Base-by-base conservation (phyloP, 53 echinoderm and acorn worm genomes). In the Holothuria scabra region DNA sequence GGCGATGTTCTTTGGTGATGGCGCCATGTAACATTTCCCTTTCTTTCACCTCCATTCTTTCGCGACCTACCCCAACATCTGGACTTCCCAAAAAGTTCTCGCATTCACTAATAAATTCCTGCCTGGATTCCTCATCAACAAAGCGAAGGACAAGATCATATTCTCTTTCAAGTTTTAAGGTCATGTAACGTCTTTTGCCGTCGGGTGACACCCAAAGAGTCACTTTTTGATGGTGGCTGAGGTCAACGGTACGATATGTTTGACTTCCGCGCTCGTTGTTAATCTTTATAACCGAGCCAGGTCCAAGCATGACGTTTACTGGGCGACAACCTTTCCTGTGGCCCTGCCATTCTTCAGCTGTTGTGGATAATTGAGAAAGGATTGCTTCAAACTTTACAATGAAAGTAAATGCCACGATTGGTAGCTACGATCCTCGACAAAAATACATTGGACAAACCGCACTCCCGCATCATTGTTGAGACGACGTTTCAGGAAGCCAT, bases 321-420 rank as follows among this genome's bases (percentile, higher is more conserved):
- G 90, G 88, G 34, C 97, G 84, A 16, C 86, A 84, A 5, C 92
- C 88, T 60, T 89, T 84, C 78, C 87, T 92, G 70, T 55, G 60
- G 37, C 97, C 97, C 57, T 92, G 92, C 97, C 97, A 97, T 79
- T 97, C 97, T 49, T 85, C 52, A 67, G 92, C 97, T 97, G 59
- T 30, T 57, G 57, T 20, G 19, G 8, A 10, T 31, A 46, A 48
- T 82, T 13, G 32, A 83, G 22, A 25, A 83, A 66, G 19, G 18
- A 16, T 8, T 52, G 13, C 8, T 52, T 52, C 18, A 52, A 52
- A 16, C 4, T 37, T 29, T 1, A 38, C 71, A 41, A 8, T 41
- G 41, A 8, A 10, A 41, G 41, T 3, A 3, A 35, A 6, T 6
- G 3, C 35, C 6, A 3, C 6, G 35, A 35, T 35, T 35, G 35